Conservation (phyloP, 2,888 invertebrate species). For the Caenorhabditis sulstoni region DNA sequence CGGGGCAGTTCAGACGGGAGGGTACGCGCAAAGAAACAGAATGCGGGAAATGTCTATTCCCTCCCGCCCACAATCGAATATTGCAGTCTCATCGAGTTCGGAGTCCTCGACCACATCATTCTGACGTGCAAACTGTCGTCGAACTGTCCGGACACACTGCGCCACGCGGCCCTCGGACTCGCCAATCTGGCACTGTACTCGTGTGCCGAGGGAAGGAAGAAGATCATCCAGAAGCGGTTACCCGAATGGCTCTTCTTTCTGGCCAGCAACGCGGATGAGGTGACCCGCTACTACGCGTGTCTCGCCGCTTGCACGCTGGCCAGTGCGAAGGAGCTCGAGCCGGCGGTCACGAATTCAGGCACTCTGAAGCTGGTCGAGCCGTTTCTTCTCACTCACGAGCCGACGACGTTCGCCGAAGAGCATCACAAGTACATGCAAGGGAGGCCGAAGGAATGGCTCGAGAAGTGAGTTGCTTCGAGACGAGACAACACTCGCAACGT, state of each 20-base stretch:
- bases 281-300: constrained; percentile 98
- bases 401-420: constrained; percentile 91
- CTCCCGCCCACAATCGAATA: not conserved
- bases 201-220: constrained; percentile 82
- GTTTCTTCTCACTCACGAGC: constrained; percentile 94
- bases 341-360: constrained; percentile 95
- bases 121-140: constrained; percentile 78
- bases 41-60: not conserved
- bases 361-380: constrained; percentile 96
- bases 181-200: constrained; percentile 95
- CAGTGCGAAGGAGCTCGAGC: constrained; percentile 88
- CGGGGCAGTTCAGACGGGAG: too few species aligned
- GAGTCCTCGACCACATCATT: constrained; percentile 78
- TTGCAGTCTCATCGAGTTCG: constrained; percentile 76
- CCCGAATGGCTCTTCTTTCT: constrained; percentile 93
- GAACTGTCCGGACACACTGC: constrained; percentile 70
- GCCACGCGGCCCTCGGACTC: constrained; percentile 96
- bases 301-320: constrained; percentile 90
- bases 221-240: constrained; percentile 82
- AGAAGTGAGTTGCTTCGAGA: constrained; percentile 55
- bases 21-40: too few species aligned
- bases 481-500: constrained; percentile 19
- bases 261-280: constrained; percentile 90
- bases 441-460: constrained; percentile 77
- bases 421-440: constrained; percentile 83